phyloP scores from a whole-genome alignment of 2,113 vertebrate genomes.

The Phocoena phocoena region DNA sequence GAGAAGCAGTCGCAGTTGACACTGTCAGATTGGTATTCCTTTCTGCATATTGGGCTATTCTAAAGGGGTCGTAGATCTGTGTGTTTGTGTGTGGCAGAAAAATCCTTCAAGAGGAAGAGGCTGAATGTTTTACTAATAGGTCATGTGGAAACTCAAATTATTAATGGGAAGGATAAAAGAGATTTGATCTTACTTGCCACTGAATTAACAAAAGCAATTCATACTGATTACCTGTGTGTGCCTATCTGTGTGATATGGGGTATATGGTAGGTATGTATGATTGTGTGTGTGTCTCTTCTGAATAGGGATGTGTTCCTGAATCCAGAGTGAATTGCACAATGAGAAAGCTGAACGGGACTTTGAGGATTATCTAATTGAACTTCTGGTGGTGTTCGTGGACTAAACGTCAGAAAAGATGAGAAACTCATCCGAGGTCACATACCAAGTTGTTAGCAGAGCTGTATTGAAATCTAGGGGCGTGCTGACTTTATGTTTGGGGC shows the following conservation, averaged over 20 bases:
- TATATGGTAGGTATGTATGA: not conserved
- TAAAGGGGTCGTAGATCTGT: conserved; percentile 67
- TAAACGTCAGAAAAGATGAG: not conserved
- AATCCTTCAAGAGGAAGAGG: not conserved
- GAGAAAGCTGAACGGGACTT: not conserved
- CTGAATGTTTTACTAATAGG: not conserved
- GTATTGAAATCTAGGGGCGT: not conserved
- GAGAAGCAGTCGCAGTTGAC: not conserved
- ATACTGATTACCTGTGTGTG: not conserved
- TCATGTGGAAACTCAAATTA: not conserved
- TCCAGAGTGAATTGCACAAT: not conserved
- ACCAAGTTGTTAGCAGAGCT: not conserved
- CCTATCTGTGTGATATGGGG: accelerated
- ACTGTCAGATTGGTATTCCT: not conserved
- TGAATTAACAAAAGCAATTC: not conserved
- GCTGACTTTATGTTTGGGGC: not conserved
- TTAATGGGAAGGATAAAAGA: not conserved
- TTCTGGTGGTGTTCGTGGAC: not conserved
- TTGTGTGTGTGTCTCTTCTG: not conserved
- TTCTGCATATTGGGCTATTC: not conserved
- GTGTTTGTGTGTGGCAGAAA: not conserved
- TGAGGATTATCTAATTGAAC: not conserved
- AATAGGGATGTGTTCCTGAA: not conserved
- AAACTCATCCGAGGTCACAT: not conserved
- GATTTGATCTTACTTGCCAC: not conserved